Percentiles rank a stretch among this genome's conserved stretches.
Conservation (phyloP, 92 coral and sea anemone species). For the Muricea muricata region DNA sequence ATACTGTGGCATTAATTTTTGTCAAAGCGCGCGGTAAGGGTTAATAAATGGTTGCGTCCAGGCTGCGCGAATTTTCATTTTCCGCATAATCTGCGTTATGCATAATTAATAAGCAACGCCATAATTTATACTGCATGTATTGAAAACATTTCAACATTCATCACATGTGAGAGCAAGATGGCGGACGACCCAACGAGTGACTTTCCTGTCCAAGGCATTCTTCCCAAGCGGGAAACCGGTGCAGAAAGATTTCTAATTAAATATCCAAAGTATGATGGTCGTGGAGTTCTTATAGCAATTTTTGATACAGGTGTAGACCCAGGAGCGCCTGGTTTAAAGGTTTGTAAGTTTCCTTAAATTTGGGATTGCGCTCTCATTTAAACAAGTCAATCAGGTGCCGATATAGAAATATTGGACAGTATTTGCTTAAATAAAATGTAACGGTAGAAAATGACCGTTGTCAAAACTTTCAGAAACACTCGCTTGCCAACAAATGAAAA, state of each 20-base stretch:
- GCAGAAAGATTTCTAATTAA: constrained; percentile 86
- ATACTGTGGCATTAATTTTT: neutral
- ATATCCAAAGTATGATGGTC: constrained; percentile 91
- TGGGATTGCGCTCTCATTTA: neutral
- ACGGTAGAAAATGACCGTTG: neutral
- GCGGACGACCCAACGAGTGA: constrained; percentile 77
- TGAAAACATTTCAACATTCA: neutral
- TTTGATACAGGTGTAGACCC: constrained; percentile 98
- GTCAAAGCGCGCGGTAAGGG: neutral
- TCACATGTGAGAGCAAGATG: constrained; percentile 65
- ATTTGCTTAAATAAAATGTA: neutral
- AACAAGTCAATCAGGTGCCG: too few species aligned
- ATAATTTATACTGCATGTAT: constrained; percentile 1
- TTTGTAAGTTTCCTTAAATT: constrained; percentile 20
- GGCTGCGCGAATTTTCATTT: neutral
- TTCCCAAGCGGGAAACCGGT: constrained; percentile 95
- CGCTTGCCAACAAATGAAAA: neutral
- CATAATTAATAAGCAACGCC: constrained; percentile 29
- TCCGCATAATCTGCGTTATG: neutral
- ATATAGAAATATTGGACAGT: neutral
- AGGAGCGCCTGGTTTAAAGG: constrained; percentile 95
- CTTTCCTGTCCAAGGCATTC: constrained; percentile 90
- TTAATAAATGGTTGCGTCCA: neutral
- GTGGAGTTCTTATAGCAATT: constrained; percentile 88
- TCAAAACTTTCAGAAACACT: neutral